Base-by-base conservation (phyloP, 2,797 vertebrate genomes). In the Pseudocheirus occidentalis region DNA sequence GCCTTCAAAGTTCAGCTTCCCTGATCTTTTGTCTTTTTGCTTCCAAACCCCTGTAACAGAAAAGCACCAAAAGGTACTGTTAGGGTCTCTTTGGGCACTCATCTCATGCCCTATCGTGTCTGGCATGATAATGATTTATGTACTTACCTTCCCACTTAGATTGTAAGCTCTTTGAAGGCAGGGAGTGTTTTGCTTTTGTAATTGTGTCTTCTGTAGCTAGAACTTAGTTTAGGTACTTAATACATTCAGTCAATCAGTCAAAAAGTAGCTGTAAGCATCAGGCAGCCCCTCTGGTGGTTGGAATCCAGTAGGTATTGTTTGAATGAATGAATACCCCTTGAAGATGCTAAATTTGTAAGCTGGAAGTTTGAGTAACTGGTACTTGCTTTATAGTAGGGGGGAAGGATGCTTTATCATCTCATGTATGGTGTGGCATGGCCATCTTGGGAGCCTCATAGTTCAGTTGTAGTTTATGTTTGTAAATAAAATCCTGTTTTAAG, bases 391-490 rank as follows among this genome's bases (percentile, higher is more conserved):
- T 66, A n/a, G 16, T n/a, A n/a, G 16, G 62, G 31, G 59, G 5
- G 62, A 18, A 66, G 34, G 62, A 34, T n/a, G 62, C 62, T 66
- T n/a, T 66, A n/a, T n/a, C 29, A 7, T 59, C 29, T 31, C 34
- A n/a, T 66, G 4, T 16, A n/a, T 5, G 1, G 1, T 16, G 18
- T 5, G 1, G 1, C 16, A 18, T n/a, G 62, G 14, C 34, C 14
- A 66, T n/a, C 13, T 66, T 18, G 14, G 14, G 34, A n/a, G 16
- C 34, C 34, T 66, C 34, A n/a, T 4, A 18, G 34, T 66, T 66
- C 62, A 66, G 13, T 66, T n/a, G 34, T n/a, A n/a, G 31, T 66
- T n/a, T n/a, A 34, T 66, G 34, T 16, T n/a, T 66, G 34, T 66
- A n/a, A 66, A n/a, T 66, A n/a, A 66, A 66, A 66, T 66, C 16